These are phyloP conservation scores for Contarinia nasturtii DNA, from an alignment of 1,140 invertebrate genomes.

Conservation along the genomic window DNA sequence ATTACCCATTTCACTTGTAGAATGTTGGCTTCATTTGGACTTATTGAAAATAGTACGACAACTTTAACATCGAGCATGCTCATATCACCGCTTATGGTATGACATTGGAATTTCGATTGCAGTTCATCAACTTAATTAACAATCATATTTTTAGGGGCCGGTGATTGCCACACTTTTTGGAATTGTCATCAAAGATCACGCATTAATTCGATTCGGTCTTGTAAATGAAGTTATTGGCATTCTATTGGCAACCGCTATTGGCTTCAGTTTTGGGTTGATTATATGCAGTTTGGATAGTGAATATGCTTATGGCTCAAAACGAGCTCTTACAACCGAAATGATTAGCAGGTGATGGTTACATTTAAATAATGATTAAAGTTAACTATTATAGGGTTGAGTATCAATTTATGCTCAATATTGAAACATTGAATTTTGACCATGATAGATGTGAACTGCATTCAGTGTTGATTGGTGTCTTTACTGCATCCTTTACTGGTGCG, in stretches of 20 bases:
- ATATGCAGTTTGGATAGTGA: constrained; percentile 31
- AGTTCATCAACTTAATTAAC: background rate
- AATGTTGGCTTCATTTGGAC: constrained; percentile 38
- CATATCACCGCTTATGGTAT: constrained; percentile 58
- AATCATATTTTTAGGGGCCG: constrained; percentile 33
- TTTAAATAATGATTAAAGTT: background rate
- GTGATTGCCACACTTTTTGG: constrained; percentile 57
- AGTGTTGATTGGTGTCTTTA: constrained; percentile 43
- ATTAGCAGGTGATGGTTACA: constrained; percentile 29
- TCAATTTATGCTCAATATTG: background rate
- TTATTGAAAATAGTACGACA: constrained; percentile 59
- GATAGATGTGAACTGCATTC: constrained; percentile 38
- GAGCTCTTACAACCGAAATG: constrained; percentile 53
- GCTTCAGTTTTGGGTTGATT: constrained; percentile 47
- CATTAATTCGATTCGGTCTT: constrained; percentile 36
- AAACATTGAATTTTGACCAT: constrained; percentile 3
- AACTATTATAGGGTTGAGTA: background rate
- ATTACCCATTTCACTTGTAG: constrained; percentile 9
- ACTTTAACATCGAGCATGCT: constrained; percentile 58
- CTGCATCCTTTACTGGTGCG: constrained; percentile 51
- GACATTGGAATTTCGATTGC: constrained; percentile 7
- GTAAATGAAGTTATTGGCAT: constrained; percentile 44
- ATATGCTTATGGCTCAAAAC: constrained; percentile 27
- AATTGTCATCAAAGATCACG: constrained; percentile 39
- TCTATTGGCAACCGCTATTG: constrained; percentile 35